Base-by-base conservation (phyloP, 64 coral and sea anemone species). In the Pocillopora verrucosa region DNA sequence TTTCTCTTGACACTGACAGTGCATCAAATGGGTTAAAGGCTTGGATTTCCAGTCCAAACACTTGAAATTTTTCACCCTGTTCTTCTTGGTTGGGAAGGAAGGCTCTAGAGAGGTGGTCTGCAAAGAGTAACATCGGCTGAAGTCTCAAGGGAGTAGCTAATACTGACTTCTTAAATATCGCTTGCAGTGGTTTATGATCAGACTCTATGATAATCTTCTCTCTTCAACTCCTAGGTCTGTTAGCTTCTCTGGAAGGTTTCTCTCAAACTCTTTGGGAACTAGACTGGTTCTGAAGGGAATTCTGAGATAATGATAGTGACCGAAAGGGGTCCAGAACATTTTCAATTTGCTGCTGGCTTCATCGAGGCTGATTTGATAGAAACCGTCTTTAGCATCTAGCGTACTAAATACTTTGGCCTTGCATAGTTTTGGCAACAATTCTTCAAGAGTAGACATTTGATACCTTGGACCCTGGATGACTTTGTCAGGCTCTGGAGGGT, bases 31-130 rank as follows among this genome's bases (percentile, higher is more conserved):
- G 84, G 74, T 92, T 92, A 15, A 92, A 68, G 36, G 34, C 0
- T 83, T 92, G 83, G 34, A 92, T 16, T n/a, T 92, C 84, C 16
- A 87, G 17, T 64, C 81, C 72, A 82, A 92, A 92, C 73, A 79
- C 82, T 77, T 92, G 90, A n/a, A 92, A 92, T 37, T 92, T 73
- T 14, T 60, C 26, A 3, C 64, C 73, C 10, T 36, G 9, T 15
- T 36, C 3, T 20, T 82, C 38, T 63, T 20, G 16, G 82, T 38
- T 65, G 24, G 65, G 22, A 13, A 90, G 68, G 22, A 35, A 78
- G 41, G 74, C 80, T 68, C 81, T 76, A 72, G 80, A 92, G 0
- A 86, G 82, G 25, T 92, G 90, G 45, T 92, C 77, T 90, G 89
- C 58, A 88, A 72, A 0, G 24, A 88, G 74, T n/a, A 88, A 11